Conservation (phyloP, 2,113 vertebrate genomes). For the Phalacrocorax brasilianus region DNA sequence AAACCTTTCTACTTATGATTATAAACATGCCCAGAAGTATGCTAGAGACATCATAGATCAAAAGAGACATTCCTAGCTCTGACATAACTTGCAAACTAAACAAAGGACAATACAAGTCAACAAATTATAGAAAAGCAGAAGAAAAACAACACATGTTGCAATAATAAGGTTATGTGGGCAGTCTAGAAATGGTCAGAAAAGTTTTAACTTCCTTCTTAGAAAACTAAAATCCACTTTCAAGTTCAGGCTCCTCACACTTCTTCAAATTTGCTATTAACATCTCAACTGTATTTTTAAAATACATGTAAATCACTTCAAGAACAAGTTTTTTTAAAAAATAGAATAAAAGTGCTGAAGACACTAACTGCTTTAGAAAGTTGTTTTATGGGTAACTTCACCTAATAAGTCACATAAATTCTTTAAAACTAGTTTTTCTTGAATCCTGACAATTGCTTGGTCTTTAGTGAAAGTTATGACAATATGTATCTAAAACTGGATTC, state of each 20-base stretch:
- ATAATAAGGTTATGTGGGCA: background rate
- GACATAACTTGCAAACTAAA: conserved; percentile 1
- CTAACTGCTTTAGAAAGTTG: background rate
- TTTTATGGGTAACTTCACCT: background rate
- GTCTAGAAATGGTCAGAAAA: background rate
- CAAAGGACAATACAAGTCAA: conserved; percentile 16
- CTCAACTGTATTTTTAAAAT: background rate
- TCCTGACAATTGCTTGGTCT: background rate
- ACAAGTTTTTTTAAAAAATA: background rate
- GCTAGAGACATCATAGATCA: conserved; percentile 20
- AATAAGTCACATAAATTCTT: background rate
- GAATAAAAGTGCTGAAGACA: background rate
- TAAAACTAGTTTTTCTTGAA: background rate
- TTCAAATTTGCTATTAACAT: background rate
- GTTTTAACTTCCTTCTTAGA: background rate
- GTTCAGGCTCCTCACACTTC: background rate
- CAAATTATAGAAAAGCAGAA: background rate
- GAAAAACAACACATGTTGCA: background rate
- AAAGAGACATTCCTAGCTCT: conserved; percentile 12
- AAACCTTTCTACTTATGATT: background rate
- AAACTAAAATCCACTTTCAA: background rate
- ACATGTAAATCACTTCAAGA: background rate
- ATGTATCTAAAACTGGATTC: background rate
- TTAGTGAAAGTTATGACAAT: background rate
- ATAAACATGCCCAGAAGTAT: conserved; percentile 55